Evolutionary conservation across 2,888 invertebrate species (phyloP), one percentile per base, ranked within the genome.

Genomic region (Nezara viridula): DNA sequence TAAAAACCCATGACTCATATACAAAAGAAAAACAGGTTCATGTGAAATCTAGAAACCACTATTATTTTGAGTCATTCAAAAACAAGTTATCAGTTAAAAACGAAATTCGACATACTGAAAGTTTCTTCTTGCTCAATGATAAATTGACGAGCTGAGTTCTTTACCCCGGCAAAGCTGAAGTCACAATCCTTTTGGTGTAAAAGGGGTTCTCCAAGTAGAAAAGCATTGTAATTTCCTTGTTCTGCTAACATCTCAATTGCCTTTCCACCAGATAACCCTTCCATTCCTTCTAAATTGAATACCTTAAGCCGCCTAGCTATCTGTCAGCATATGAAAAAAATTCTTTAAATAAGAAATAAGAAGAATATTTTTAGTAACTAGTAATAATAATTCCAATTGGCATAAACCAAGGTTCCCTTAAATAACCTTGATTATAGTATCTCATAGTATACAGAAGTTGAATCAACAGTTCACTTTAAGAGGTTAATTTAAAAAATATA

Each of bases 161-260:
- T 96, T 3, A 97, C 92, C 0, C 98, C 98, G 91, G 97, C 94
- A 92, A 98, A 97, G 93, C 98, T 98, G 92, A 99, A 99, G 93
- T 97, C 96, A 92, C 99, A 99, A 92, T 98, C 95, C 92, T 94
- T 95, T 89, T 95, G 93, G 90, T 93, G 94, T 92, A 98, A 93
- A 92, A 98, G 93, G 0, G 96, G 95, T 81, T 94, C 92, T 0
- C 95, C 94, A 92, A 98, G 96, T 44, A 94, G 91, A 93, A 95
- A 97, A 90, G 95, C 93, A 19, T 93, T 92, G 0, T 95, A 94
- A 93, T 96, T 93, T 16, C 96, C 95, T 92, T 94, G 94, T 60
- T 92, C 93, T 0, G 98, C 98, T 88, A 98, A 95, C 90, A 94
- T 92, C 94, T 99, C 99, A 55, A 99, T 95, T 44, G 98, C 97